Evolutionary conservation across 2,797 vertebrate genomes (phyloP), one percentile per base, ranked within the genome.

Genomic region (Cyclura pinguis): DNA sequence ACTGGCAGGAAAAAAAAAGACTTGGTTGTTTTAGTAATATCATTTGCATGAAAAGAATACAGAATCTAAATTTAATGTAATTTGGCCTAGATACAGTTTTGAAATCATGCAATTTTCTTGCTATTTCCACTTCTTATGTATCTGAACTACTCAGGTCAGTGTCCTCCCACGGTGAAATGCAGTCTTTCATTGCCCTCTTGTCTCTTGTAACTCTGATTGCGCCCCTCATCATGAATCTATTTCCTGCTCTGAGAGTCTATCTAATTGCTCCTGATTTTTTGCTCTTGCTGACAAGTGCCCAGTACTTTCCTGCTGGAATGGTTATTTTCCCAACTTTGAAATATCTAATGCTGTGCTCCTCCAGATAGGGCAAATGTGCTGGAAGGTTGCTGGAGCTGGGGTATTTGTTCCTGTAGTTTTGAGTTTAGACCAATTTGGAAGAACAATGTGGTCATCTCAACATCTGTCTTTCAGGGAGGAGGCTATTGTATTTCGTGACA

Each of bases 1-100:
- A 59, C 29, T 82, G 7, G 5, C 9, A 59, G 16, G 16, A 22
- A n/a, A 67, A 64, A 35, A 80, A 77, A 20, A n/a, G 16, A 38
- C 27, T 57, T 14, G n/a, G 32, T 35, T 69, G 69, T 77, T 86
- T 78, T 29, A 35, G 52, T 69, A 57, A 86, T 59, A 55, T 7
- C 18, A 67, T 82, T 90, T 88, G 52, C 80, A 88, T 78, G 13
- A 57, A 73, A n/a, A 86, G 47, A 86, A 80, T n/a, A 35, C 7
- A 62, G 89, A 89, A 83, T 73, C 80, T 84, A 78, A 72, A 24
- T 69, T 13, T 32, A 32, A 69, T 85, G 55, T 62, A 93, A 16
- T 59, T 91, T 91, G 82, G 42, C 82, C 89, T 86, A 90, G 52
- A 91, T 80, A 72, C 52, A 24, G 84, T 92, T 85, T 88, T 92